Evolutionary conservation across 1,140 invertebrate species (phyloP).

Genomic region (Steinernema feltiae): DNA sequence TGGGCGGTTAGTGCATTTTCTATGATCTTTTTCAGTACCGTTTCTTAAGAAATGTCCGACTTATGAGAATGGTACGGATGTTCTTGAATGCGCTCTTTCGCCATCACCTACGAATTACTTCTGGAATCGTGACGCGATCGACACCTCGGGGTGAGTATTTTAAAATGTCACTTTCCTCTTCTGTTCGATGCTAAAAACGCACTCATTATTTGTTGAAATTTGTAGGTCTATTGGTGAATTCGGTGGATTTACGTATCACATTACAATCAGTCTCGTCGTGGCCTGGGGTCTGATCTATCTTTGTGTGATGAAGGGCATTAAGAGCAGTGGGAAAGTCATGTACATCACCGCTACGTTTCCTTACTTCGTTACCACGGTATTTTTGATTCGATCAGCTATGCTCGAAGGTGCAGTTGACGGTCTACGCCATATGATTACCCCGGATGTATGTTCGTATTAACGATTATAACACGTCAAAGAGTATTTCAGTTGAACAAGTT

Average conservation of each 20-base stretch:
- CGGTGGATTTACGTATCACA: slow-evolving; percentile 84
- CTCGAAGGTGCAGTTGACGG: slow-evolving; percentile 82
- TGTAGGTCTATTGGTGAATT: slow-evolving; percentile 68
- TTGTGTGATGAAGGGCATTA: slow-evolving; percentile 91
- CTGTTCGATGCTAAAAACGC: not conserved
- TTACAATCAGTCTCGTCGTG: slow-evolving; percentile 77
- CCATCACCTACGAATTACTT: slow-evolving; percentile 54
- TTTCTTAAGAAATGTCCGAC: slow-evolving; percentile 14
- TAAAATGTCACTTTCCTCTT: not conserved
- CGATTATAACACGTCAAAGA: slow-evolving; percentile 1
- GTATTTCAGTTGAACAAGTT: slow-evolving; percentile 47
- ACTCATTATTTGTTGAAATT: not conserved
- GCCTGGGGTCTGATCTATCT: slow-evolving; percentile 96
- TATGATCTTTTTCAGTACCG: not conserved
- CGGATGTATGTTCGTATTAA: slow-evolving; percentile 65
- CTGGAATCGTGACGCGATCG: slow-evolving; percentile 54
- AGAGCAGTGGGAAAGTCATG: slow-evolving; percentile 80
- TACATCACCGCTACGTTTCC: slow-evolving; percentile 93
- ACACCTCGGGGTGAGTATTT: slow-evolving; percentile 49
- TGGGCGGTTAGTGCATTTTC: slow-evolving; percentile 68
- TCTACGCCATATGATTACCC: slow-evolving; percentile 79
- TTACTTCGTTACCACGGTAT: slow-evolving; percentile 86
- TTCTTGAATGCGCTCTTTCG: slow-evolving; percentile 46
- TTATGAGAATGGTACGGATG: not conserved
- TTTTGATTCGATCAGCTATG: slow-evolving; percentile 86